These are phyloP conservation scores for Oscheius sp. DNA, from an alignment of 2,888 invertebrate species.

Conservation along the genomic window DNA sequence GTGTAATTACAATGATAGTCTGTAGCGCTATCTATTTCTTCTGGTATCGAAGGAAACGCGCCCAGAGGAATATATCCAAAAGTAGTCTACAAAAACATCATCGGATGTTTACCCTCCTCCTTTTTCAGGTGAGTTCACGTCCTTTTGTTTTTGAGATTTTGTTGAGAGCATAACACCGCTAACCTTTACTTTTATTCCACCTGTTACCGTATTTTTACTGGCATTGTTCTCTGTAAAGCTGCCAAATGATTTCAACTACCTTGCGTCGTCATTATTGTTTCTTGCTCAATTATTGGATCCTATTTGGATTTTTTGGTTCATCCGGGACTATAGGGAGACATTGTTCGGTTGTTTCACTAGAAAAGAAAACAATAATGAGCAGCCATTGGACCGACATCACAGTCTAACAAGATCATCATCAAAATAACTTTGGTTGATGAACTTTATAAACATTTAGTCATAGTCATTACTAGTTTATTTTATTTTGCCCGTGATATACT, in stretches of 20 bases:
- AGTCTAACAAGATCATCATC: background rate
- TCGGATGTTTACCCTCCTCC: background rate
- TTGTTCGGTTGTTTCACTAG: background rate
- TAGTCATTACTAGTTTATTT: too few relatives aligned
- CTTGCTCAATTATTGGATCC: slow-evolving; percentile 10
- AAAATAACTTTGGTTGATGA: background rate
- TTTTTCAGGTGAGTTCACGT: background rate
- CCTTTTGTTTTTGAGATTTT: too few relatives aligned
- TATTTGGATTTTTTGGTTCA: slow-evolving; percentile 3
- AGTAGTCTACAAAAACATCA: background rate
- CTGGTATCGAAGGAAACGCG: slow-evolving; percentile 7
- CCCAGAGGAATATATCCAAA: background rate
- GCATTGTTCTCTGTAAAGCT: background rate
- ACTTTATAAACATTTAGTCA: background rate
- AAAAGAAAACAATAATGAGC: background rate
- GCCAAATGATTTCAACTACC: background rate
- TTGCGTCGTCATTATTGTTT: background rate
- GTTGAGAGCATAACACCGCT: slow-evolving; percentile 11
- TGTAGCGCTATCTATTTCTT: background rate
- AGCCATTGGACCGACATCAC: too few relatives aligned
- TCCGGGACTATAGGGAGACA: background rate
- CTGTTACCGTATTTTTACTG: background rate
- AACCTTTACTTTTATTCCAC: slow-evolving; percentile 4
- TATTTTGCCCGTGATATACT: too few relatives aligned
- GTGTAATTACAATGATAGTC: slow-evolving; percentile 11